phyloP scores from a whole-genome alignment of 2,888 invertebrate species.

The Hemaris fuciformis region DNA sequence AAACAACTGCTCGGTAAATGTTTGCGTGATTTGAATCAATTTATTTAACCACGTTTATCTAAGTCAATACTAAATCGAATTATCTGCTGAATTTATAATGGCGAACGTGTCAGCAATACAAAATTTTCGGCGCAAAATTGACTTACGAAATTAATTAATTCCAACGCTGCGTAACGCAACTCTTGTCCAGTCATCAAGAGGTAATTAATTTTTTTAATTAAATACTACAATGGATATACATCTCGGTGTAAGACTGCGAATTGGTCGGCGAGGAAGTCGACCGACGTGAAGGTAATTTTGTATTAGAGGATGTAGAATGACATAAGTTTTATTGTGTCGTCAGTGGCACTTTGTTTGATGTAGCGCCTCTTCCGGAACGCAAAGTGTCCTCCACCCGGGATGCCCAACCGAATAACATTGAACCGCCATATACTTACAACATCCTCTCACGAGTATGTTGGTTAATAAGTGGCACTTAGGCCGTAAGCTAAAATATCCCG shows the following conservation, averaged over 20 bases:
- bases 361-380: slow-evolving; percentile 45
- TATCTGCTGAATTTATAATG: slow-evolving; percentile 1
- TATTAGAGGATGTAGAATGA: slow-evolving; percentile 36
- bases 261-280: not conserved
- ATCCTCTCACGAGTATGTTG: slow-evolving; percentile 41
- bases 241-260: slow-evolving; percentile 6
- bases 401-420: slow-evolving; percentile 47
- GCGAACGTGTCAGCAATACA: slow-evolving; percentile 37
- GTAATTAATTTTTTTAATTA: slow-evolving; percentile 32
- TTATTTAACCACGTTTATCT: slow-evolving; percentile 6
- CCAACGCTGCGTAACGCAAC: slow-evolving; percentile 35
- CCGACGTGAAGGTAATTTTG: slow-evolving; percentile 27
- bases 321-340: slow-evolving; percentile 43
- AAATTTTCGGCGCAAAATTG: slow-evolving; percentile 31
- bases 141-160: slow-evolving; percentile 50
- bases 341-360: slow-evolving; percentile 43
- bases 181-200: slow-evolving; percentile 33
- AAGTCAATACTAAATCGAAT: slow-evolving; percentile 8
- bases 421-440: slow-evolving; percentile 48
- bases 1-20: not conserved
- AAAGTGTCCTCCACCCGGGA: slow-evolving; percentile 49
- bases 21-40: slow-evolving; percentile 13
- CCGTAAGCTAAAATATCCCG: not conserved
- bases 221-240: slow-evolving; percentile 20
- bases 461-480: slow-evolving; percentile 22